Percentiles rank a stretch among this genome's conserved stretches.
Evolutionary conservation across 2,113 vertebrate species (phyloP).

Genomic region (Phaethon lepturus): DNA sequence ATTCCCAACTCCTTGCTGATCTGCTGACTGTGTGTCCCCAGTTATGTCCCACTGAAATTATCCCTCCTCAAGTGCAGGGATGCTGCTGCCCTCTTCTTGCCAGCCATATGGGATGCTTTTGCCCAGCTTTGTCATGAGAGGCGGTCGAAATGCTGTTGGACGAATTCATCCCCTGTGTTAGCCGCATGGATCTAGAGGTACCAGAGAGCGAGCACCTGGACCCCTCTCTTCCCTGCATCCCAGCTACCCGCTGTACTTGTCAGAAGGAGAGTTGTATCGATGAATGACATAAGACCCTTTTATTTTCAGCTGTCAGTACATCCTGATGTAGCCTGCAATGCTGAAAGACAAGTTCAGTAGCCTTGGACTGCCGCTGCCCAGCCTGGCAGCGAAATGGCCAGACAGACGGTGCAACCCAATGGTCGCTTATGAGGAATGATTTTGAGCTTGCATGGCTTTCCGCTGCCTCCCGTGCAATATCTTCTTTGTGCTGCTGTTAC

Average conservation of each 20-base stretch:
- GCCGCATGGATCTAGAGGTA: background rate
- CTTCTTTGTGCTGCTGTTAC: background rate
- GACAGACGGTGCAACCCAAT: fast-evolving
- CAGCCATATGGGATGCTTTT: background rate
- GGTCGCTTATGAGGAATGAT: fast-evolving
- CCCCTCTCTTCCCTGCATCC: background rate
- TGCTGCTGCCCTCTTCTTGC: background rate
- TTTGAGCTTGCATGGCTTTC: background rate
- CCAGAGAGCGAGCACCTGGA: background rate
- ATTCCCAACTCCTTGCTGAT: background rate
- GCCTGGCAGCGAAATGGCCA: background rate
- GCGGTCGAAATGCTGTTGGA: background rate
- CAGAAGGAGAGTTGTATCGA: background rate
- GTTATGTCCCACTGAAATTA: background rate
- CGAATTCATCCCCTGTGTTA: background rate
- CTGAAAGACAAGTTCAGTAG: too few relatives aligned
- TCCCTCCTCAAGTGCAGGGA: background rate
- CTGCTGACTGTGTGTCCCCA: background rate
- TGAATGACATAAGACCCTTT: background rate
- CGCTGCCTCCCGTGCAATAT: background rate
- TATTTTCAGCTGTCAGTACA: background rate
- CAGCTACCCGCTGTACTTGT: background rate
- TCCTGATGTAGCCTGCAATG: background rate
- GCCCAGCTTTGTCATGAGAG: background rate
- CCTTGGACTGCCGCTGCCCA: background rate